Conservation (phyloP, 92 coral and sea anemone genomes). For the Epizoanthus illoricatus region DNA sequence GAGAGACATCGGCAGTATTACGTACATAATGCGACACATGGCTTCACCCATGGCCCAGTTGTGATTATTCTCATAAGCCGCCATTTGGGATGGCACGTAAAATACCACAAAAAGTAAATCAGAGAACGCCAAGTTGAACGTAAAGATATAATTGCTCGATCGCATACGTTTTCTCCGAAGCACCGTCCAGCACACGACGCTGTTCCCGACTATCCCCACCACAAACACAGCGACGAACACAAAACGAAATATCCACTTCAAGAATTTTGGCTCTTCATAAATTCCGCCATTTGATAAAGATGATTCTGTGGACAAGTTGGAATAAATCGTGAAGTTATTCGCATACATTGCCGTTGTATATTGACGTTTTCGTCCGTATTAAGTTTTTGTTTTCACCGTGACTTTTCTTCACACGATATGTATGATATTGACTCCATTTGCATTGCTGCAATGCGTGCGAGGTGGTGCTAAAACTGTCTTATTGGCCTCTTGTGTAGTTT, state of each 20-base stretch:
- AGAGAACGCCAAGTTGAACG: slow-evolving; percentile 89
- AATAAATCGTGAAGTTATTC: slow-evolving; percentile 2
- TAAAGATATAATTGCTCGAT: slow-evolving; percentile 86
- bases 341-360: not conserved
- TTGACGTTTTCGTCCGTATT: not conserved
- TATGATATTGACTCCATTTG: not conserved
- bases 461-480: not conserved
- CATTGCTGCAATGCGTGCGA: not conserved
- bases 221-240: slow-evolving; percentile 77
- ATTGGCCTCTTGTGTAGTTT: not conserved
- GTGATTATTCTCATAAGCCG: slow-evolving; percentile 94
- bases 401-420: not conserved
- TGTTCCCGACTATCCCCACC: slow-evolving; percentile 82
- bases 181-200: slow-evolving; percentile 87
- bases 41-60: slow-evolving; percentile 91
- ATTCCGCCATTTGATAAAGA: not conserved
- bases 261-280: slow-evolving; percentile 70
- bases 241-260: slow-evolving; percentile 84
- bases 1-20: slow-evolving; percentile 74
- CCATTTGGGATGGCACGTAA: slow-evolving; percentile 92
- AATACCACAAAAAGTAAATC: slow-evolving; percentile 82
- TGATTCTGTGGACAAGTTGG: not conserved
- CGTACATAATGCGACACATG: slow-evolving; percentile 80
- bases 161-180: slow-evolving; percentile 87
- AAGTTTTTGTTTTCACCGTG: not conserved